Base-by-base conservation (phyloP, 2,797 vertebrate species). In the Hypotaenidia okinawae region DNA sequence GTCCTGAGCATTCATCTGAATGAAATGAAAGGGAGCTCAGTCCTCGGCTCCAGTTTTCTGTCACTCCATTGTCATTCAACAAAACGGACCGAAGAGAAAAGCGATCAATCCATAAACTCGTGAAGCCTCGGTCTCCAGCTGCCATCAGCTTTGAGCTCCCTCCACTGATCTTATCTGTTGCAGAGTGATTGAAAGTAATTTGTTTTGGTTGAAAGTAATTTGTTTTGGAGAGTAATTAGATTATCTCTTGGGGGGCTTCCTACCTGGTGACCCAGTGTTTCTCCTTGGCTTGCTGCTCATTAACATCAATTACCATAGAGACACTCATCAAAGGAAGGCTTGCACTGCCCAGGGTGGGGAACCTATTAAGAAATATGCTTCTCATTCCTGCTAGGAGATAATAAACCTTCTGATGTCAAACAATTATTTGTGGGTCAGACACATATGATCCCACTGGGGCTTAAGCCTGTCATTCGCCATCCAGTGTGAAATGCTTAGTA, bases 301-400 rank as follows among this genome's bases (percentile, higher is more conserved):
- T 97, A 97, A 96, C 97, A 96, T 97, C 97, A 95, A 97, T 98
- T 98, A 97, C 96, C 97, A 97, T 94, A 96, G 97, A 97, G 94
- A 88, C 84, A 87, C 76, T 96, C 96, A 96, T 97, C 97, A 97
- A 97, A 97, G 96, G 89, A n/a, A 93, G 68, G 81, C 90, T 91
- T 93, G 70, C 45, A 11, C 87, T 93, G 88, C 94, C 80, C 76
- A 89, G 89, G 93, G 94, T 89, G 72, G 87, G 88, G 64, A 47
- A 95, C 79, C 91, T 85, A 89, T 97, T 94, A 95, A 87, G 83
- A 93, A 97, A 94, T 95, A 94, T 64, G 74, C 67, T 92, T 76
- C 94, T 96, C 82, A 52, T 94, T 87, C 82, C 83, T 72, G 66
- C 89, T 35, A 79, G 82, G 87, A 91, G n/a, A 85, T 96, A 95